A percentile compares a stretch with the other conserved stretches of the same genome.
Evolutionary conservation across 2,888 invertebrate species (phyloP).

Genomic region (Galeruca laticollis): DNA sequence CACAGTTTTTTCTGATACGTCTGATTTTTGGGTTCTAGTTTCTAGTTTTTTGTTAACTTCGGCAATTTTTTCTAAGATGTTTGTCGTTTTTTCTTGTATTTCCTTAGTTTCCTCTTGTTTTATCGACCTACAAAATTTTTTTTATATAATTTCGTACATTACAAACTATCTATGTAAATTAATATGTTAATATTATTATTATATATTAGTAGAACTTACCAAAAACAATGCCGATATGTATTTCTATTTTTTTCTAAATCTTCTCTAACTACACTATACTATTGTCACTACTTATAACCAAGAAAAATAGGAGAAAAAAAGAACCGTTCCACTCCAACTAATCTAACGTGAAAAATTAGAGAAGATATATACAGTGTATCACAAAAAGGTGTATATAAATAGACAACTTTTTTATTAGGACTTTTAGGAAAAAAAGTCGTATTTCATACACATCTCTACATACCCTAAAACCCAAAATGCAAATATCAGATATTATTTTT

Average conservation of each 20-base stretch:
- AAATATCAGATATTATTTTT: too few species aligned
- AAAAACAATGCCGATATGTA: conserved; percentile 31
- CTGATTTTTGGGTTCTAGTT: conserved; percentile 52
- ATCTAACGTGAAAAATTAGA: conserved; percentile 21
- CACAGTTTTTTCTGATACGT: conserved; percentile 53
- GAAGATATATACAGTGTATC: too few species aligned
- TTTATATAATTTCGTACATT: neutral
- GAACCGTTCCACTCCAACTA: conserved; percentile 32
- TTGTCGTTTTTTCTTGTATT: conserved; percentile 59
- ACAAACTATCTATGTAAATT: neutral
- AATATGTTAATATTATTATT: conserved; percentile 43
- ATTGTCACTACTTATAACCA: conserved; percentile 43
- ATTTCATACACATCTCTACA: too few species aligned
- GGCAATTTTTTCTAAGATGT: conserved; percentile 71
- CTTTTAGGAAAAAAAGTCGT: too few species aligned
- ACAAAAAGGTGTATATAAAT: too few species aligned
- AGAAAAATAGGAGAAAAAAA: conserved; percentile 6
- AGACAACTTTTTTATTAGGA: too few species aligned
- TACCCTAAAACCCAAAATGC: too few species aligned
- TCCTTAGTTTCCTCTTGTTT: conserved; percentile 25
- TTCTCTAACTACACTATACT: conserved; percentile 54
- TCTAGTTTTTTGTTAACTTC: conserved; percentile 68
- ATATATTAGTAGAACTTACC: conserved; percentile 56
- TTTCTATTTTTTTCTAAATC: conserved; percentile 50
- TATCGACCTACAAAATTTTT: conserved; percentile 25